Evolutionary conservation across 2,797 vertebrate species (phyloP).

Genomic region (Aphelocoma californica): DNA sequence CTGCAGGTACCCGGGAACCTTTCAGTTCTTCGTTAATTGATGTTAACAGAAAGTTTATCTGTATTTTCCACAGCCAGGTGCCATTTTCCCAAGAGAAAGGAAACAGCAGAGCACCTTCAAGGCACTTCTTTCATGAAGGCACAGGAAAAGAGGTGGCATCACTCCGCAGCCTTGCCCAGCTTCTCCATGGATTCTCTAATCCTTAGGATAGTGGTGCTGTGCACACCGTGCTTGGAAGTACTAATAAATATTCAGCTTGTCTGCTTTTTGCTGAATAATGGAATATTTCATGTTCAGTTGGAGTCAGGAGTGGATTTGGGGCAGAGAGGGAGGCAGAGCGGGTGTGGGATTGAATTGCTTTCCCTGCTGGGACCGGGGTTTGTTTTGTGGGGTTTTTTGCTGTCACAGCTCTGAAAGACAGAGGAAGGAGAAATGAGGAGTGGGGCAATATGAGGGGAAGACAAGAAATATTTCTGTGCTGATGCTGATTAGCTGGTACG

Average conservation of each 20-base stretch:
- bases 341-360: neutral
- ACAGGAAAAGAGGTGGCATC: neutral
- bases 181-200: neutral
- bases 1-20: neutral
- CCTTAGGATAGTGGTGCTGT: neutral
- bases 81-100: neutral
- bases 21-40: neutral
- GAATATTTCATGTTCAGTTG: neutral
- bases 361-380: neutral
- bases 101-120: neutral
- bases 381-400: neutral
- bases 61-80: neutral
- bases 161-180: neutral
- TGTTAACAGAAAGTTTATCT: neutral
- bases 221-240: neutral
- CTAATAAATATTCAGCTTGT: neutral
- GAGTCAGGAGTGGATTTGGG: neutral
- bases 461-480: neutral
- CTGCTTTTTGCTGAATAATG: neutral
- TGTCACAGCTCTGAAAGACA: neutral
- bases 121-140: neutral
- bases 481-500: neutral
- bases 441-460: neutral
- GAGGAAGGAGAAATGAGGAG: neutral
- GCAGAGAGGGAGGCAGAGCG: neutral